Evolutionary conservation across 1,140 invertebrate genomes (phyloP).

Genomic region (Drosophila willistoni): DNA sequence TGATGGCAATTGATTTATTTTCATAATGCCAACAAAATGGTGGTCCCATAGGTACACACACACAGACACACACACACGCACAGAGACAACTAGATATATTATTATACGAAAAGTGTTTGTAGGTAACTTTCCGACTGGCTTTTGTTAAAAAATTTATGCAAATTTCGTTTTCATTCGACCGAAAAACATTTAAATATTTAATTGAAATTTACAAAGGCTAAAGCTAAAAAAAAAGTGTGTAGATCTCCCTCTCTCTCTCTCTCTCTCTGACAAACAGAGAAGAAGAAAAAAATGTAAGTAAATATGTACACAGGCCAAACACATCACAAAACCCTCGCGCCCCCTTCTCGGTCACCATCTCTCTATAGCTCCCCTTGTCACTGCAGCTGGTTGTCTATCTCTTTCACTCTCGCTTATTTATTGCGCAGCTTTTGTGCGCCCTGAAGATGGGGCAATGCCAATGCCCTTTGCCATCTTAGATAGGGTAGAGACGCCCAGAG

Average conservation of each 20-base stretch:
- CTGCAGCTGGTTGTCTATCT: slow-evolving; percentile 37
- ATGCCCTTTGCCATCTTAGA: slow-evolving; percentile 81
- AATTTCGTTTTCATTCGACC: slow-evolving; percentile 58
- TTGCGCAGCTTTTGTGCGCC: slow-evolving; percentile 77
- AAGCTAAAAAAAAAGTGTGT: slow-evolving; percentile 18
- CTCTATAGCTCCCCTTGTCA: not conserved
- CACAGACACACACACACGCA: not conserved
- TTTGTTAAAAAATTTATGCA: slow-evolving; percentile 61
- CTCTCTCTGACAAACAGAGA: slow-evolving; percentile 5
- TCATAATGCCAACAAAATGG: slow-evolving; percentile 46
- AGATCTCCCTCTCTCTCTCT: too few relatives aligned
- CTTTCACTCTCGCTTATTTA: slow-evolving; percentile 62
- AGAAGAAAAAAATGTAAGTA: slow-evolving; percentile 20
- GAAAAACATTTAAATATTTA: slow-evolving; percentile 71
- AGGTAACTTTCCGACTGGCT: slow-evolving; percentile 12
- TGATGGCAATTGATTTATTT: slow-evolving; percentile 42
- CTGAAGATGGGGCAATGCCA: slow-evolving; percentile 62
- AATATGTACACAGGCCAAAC: slow-evolving; percentile 57
- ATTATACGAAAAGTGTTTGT: slow-evolving; percentile 2
- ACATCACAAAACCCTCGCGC: slow-evolving; percentile 7
- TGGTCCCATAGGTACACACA: slow-evolving; percentile 25
- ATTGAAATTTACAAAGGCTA: slow-evolving; percentile 65
- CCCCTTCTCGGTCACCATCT: not conserved
- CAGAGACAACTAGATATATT: slow-evolving; percentile 3
- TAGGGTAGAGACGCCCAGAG: slow-evolving; percentile 25